Conservation (phyloP, 2,113 vertebrate species). For the Motacilla tschutschensis region DNA sequence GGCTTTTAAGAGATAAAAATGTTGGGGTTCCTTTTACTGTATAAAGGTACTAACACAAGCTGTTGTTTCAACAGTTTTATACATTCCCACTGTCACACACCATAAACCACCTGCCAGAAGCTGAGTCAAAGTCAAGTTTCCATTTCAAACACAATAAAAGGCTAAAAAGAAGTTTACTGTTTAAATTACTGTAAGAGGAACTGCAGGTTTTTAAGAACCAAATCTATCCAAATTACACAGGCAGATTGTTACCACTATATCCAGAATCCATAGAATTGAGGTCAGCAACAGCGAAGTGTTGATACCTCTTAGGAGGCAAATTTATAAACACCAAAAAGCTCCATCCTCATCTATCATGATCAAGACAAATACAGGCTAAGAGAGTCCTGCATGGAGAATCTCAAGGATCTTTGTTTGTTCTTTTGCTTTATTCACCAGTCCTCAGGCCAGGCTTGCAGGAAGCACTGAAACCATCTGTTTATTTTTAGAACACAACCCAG, state of each 20-base stretch:
- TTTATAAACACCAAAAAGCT: background rate
- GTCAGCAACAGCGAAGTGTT: background rate
- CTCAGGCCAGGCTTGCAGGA: background rate
- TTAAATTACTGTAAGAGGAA: background rate
- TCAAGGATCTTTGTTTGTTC: background rate
- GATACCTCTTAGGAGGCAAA: background rate
- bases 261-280: background rate
- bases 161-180: background rate
- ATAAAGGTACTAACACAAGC: background rate
- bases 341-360: background rate
- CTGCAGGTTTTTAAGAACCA: background rate
- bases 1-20: background rate
- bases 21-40: background rate
- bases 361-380: background rate
- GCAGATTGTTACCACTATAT: background rate
- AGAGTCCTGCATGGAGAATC: background rate
- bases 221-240: background rate
- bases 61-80: background rate
- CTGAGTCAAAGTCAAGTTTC: background rate
- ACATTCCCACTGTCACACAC: background rate
- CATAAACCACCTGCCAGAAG: background rate
- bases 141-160: conserved; percentile 1
- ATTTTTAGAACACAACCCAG: background rate
- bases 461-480: background rate
- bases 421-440: background rate